A percentile compares a stretch with the other conserved stretches of the same genome.
These are phyloP conservation scores for Stylophora pistillata DNA, from an alignment of 64 coral and sea anemone genomes.

Conservation along the genomic window DNA sequence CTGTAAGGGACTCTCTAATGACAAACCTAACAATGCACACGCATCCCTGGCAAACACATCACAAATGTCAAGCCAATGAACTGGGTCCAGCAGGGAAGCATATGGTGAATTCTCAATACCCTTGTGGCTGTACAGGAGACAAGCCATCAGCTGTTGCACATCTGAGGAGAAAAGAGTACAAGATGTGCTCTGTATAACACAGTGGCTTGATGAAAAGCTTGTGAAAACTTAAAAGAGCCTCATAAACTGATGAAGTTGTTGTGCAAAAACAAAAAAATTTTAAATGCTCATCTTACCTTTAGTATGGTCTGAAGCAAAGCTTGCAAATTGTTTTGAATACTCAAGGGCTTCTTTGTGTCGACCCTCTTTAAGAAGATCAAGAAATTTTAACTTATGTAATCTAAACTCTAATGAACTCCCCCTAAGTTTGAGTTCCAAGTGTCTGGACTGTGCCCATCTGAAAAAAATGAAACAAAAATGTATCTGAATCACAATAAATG, in stretches of 20 bases:
- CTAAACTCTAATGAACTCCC: slow-evolving; percentile 95
- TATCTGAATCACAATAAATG: not conserved
- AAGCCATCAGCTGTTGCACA: slow-evolving; percentile 94
- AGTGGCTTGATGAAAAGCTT: not conserved
- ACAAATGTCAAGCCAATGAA: slow-evolving; percentile 95
- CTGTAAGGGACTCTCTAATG: slow-evolving; percentile 85
- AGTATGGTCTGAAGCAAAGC: slow-evolving; percentile 80
- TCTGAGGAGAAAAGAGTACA: slow-evolving; percentile 50
- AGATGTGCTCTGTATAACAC: not conserved
- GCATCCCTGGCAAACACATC: slow-evolving; percentile 93
- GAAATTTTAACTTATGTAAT: slow-evolving; percentile 93
- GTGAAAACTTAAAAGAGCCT: no score
- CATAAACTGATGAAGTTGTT: not conserved
- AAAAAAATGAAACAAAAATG: not conserved
- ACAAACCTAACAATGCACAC: slow-evolving; percentile 88
- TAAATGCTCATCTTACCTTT: slow-evolving; percentile 67
- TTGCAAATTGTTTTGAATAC: slow-evolving; percentile 83
- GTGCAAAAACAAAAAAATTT: not conserved
- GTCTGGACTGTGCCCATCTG: slow-evolving; percentile 84
- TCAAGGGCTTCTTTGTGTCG: slow-evolving; percentile 69
- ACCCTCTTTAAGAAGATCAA: slow-evolving; percentile 83
- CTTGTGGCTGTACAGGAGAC: slow-evolving; percentile 81
- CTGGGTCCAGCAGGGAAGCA: slow-evolving; percentile 83
- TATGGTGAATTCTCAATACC: slow-evolving; percentile 90
- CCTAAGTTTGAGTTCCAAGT: slow-evolving; percentile 66